These are phyloP conservation scores for Diceros bicornis DNA, from an alignment of 2,797 vertebrate species.

Conservation along the genomic window DNA sequence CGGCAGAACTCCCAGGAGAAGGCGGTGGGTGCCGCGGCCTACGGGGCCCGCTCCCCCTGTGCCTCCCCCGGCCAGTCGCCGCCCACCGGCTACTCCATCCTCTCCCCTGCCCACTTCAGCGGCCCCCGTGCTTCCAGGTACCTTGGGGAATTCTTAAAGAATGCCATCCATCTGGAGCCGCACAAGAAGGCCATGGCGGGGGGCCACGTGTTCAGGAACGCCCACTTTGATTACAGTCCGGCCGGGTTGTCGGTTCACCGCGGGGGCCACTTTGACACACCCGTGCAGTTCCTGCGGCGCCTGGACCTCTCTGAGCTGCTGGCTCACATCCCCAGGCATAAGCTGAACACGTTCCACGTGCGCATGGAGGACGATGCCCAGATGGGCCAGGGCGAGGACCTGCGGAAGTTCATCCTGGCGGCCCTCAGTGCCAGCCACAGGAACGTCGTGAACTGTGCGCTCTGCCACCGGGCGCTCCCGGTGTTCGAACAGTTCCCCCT, in stretches of 20 bases:
- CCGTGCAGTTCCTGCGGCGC: conserved; percentile 97
- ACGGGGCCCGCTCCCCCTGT: conserved; percentile 93
- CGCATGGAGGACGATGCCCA: conserved; percentile 99
- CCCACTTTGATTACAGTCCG: conserved; percentile 90
- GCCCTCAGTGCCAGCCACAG: conserved; percentile 98
- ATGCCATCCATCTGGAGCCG: conserved; percentile 96
- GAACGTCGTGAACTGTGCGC: conserved; percentile 98
- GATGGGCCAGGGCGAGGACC: conserved; percentile 98
- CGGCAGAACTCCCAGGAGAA: conserved; percentile 97
- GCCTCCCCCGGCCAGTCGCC: conserved; percentile 97
- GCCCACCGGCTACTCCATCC: conserved; percentile 94
- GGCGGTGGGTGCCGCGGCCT: conserved; percentile 84
- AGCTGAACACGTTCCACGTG: conserved; percentile 99
- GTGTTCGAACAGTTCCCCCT: conserved; percentile 99
- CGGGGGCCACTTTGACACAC: conserved; percentile 91
- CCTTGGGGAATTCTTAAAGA: conserved; percentile 97
- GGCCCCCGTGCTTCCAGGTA: conserved; percentile 95
- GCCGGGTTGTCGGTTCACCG: conserved; percentile 90
- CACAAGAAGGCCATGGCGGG: conserved; percentile 94
- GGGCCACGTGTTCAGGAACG: conserved; percentile 90
- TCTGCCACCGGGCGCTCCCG: conserved; percentile 96
- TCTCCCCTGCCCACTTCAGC: conserved; percentile 92
- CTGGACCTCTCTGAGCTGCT: conserved; percentile 99
- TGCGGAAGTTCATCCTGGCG: conserved; percentile 98
- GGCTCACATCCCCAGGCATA: conserved; percentile 97